Evolutionary conservation across 2,888 invertebrate genomes (phyloP).

Genomic region (Coelopa pilipes): DNA sequence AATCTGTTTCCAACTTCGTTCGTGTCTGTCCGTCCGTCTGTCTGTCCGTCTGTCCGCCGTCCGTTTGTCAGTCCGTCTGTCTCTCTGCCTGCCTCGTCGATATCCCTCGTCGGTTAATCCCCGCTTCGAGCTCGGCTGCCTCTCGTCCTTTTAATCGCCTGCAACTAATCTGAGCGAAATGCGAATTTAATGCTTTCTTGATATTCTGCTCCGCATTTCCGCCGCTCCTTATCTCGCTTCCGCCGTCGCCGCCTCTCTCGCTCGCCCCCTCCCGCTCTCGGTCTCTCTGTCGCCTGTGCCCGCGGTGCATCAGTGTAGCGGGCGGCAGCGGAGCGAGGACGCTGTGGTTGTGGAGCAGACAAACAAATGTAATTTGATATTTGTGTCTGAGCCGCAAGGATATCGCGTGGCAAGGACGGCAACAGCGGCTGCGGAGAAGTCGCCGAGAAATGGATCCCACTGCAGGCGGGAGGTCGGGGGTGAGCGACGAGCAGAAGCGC

Average conservation of each 20-base stretch:
- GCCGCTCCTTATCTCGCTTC: not conserved
- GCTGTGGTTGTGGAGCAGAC: not conserved
- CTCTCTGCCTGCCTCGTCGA: not conserved
- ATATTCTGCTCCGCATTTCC: constrained; percentile 7
- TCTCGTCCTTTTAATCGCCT: not conserved
- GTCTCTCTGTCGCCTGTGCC: no score
- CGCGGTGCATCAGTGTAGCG: no score
- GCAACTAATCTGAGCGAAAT: constrained; percentile 34
- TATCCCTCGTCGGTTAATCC: not conserved
- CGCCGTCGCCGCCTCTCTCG: no score
- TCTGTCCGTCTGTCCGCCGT: not conserved
- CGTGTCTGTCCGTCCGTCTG: no score
- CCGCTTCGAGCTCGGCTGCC: not conserved
- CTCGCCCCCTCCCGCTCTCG: no score
- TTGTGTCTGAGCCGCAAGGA: not conserved
- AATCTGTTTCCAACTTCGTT: not conserved
- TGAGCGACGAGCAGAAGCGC: no score
- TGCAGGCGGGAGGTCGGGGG: no score
- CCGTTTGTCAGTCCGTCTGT: not conserved
- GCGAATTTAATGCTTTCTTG: constrained; percentile 34
- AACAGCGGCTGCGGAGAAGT: no score
- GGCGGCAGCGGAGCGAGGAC: no score
- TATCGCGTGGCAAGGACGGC: constrained; percentile 11
- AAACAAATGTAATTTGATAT: constrained; percentile 16
- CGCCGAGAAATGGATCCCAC: no score